These are phyloP conservation scores for Phaethon lepturus DNA, from an alignment of 2,113 vertebrate genomes.

Conservation along the genomic window DNA sequence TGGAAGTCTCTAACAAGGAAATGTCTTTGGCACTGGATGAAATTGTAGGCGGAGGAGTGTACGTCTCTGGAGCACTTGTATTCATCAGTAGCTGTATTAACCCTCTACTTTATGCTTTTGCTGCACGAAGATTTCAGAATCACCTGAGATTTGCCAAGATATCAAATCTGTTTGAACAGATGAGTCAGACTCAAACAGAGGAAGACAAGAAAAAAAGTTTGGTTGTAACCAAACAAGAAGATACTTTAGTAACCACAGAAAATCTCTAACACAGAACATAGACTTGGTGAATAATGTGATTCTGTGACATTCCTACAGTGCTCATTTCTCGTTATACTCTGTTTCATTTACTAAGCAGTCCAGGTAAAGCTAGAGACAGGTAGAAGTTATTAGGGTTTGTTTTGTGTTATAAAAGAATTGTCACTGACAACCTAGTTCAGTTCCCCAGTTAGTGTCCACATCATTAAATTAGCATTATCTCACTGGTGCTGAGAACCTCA, in stretches of 20 bases:
- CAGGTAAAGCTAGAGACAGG: neutral
- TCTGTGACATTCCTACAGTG: neutral
- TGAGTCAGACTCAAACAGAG: conserved; percentile 29
- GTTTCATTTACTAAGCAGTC: neutral
- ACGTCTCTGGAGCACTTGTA: conserved; percentile 61
- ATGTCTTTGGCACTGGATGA: neutral
- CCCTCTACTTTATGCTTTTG: conserved; percentile 79
- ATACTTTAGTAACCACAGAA: neutral
- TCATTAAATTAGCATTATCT: neutral
- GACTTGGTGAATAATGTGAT: neutral
- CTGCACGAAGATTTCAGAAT: conserved; percentile 58
- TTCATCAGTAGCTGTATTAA: conserved; percentile 80
- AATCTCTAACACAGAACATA: neutral
- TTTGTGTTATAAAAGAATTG: neutral
- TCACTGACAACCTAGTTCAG: neutral
- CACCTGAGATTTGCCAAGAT: conserved; percentile 51
- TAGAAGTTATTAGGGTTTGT: neutral
- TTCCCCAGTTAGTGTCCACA: neutral
- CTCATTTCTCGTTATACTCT: neutral
- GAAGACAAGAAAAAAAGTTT: conserved; percentile 6
- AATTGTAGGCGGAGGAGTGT: conserved; percentile 5
- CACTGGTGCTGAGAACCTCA: neutral
- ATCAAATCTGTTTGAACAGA: conserved; percentile 65
- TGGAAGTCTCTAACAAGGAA: neutral
- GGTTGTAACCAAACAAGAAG: neutral